phyloP scores from a whole-genome alignment of 2,888 invertebrate species.

The Boloria euphrosyne region DNA sequence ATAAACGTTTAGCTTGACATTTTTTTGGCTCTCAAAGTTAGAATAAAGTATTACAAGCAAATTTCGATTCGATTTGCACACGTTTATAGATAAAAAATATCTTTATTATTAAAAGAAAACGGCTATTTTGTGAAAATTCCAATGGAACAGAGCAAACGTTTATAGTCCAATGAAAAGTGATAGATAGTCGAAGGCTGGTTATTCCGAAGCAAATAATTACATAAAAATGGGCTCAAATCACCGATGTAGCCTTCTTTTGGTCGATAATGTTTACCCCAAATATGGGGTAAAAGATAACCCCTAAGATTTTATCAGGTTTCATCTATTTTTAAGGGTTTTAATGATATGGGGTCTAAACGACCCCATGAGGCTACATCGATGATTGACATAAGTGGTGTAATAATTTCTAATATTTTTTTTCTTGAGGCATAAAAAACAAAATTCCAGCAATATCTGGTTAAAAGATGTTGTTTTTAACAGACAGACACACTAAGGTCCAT shows the following conservation, averaged over 20 bases:
- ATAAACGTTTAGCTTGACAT: slow-evolving; percentile 9
- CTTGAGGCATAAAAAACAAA: slow-evolving; percentile 14
- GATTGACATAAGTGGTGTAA: slow-evolving; percentile 11
- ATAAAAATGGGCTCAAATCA: slow-evolving; percentile 14
- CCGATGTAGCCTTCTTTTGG: background rate
- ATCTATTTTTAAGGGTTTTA: background rate
- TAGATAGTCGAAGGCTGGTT: slow-evolving; percentile 17
- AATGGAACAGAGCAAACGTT: background rate
- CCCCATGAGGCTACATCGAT: slow-evolving; percentile 11
- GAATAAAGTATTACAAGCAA: slow-evolving; percentile 1
- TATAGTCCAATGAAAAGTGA: slow-evolving; percentile 15
- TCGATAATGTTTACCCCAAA: background rate
- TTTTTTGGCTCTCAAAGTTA: slow-evolving; percentile 13
- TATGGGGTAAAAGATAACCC: background rate
- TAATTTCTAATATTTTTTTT: slow-evolving; percentile 5
- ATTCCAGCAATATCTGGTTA: background rate
- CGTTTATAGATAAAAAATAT: background rate
- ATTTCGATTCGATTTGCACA: slow-evolving; percentile 18
- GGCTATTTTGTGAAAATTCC: background rate
- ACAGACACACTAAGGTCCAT: too few relatives aligned
- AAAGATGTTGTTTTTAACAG: too few relatives aligned
- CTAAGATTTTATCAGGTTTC: background rate
- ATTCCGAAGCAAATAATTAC: background rate
- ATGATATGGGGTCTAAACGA: background rate
- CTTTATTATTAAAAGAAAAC: background rate